Base-by-base conservation (phyloP, 2,888 invertebrate genomes). In the Archips xylosteana region DNA sequence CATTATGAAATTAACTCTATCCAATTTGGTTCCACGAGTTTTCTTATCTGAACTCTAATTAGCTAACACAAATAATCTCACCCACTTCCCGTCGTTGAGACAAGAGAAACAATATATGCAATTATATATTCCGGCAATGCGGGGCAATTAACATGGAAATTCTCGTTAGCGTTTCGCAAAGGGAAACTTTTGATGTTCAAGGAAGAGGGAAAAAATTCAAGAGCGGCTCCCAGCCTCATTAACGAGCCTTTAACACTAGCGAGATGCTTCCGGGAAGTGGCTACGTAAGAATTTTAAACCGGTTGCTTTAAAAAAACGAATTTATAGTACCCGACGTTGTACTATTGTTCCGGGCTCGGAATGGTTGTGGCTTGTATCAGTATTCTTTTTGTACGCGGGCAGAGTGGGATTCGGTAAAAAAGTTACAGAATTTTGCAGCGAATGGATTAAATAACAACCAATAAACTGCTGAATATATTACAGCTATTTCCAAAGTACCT, bases 151-250 rank as follows among this genome's bases (percentile, higher is more conserved):
- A 89, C 90, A 90, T 90, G 88, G 87, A 89, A 91, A 89, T 90
- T 88, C 92, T 92, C 92, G 89, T 92, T 92, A 91, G 88, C 88
- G 85, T 87, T 86, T 87, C 83, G 90, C 87, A 90, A 92, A 92
- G 87, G 89, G 86, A 89, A 91, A 92, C 92, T 92, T 92, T 91
- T 92, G 91, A 92, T 92, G 91, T 89, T 89, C 89, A 90, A 87
- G 87, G 90, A 90, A 85, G 86, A 84, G 83, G 83, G 76, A 87
- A 92, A 92, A 92, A 92, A 87, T 87, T 87, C 83, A 90, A 91
- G 91, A 89, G 89, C 80, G 79, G 80, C 84, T 83, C 85, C 83
- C 84, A 81, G 85, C 85, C 92, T 92, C 92, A 92, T 93, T 92
- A 92, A 90, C 87, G 87, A 87, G 86, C 87, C 87, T 91, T 92